Evolutionary conservation across 2,113 vertebrate species (phyloP).

Genomic region (Callopanchax toddi): DNA sequence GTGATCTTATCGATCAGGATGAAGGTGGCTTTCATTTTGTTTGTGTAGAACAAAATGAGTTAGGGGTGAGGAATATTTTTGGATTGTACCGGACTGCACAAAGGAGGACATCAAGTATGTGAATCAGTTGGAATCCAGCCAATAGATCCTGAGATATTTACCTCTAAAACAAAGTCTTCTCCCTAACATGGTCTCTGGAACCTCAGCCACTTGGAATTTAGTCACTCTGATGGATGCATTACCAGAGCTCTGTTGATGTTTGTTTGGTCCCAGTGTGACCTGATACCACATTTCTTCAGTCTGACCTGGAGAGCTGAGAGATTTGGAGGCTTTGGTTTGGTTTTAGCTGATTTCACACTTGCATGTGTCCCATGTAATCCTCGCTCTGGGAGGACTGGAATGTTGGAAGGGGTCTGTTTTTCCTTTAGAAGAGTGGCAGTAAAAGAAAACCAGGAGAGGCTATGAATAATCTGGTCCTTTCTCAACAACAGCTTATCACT

Average conservation of each 20-base stretch:
- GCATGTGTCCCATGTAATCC: conserved; percentile 19
- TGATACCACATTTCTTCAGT: not conserved
- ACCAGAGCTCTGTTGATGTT: not conserved
- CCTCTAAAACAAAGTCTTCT: not conserved
- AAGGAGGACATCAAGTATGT: not conserved
- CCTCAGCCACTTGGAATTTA: not conserved
- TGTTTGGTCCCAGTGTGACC: conserved; percentile 16
- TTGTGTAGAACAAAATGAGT: no score
- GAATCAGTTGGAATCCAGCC: not conserved
- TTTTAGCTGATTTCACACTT: conserved; percentile 24
- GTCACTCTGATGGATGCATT: not conserved
- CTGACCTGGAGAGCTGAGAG: conserved; percentile 12
- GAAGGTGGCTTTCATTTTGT: no score
- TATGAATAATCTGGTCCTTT: not conserved
- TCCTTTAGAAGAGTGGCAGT: conserved; percentile 23
- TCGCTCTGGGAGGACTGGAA: conserved; percentile 45
- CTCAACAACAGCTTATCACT: not conserved
- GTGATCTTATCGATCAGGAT: not conserved
- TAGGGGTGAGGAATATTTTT: no score
- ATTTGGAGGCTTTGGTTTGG: not conserved
- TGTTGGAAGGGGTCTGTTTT: conserved; percentile 34
- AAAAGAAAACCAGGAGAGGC: not conserved
- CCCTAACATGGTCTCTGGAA: not conserved
- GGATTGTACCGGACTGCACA: no score
- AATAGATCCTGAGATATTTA: not conserved